Base-by-base conservation (phyloP, 2,888 invertebrate species). In the Watsonalla cultraria region DNA sequence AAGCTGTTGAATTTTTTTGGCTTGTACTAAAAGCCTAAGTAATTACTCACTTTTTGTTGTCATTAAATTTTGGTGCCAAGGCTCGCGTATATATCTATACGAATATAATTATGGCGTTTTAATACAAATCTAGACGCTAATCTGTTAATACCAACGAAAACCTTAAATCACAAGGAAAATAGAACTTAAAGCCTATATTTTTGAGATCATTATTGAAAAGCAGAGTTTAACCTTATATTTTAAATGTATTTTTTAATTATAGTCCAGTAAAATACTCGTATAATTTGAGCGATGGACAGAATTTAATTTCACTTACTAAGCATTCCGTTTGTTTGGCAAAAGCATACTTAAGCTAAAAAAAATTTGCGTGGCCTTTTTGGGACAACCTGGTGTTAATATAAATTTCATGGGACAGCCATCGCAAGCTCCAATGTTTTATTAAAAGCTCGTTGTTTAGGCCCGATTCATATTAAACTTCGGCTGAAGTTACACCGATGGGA, bases 311-410 rank as follows among this genome's bases (percentile, higher is more conserved):
- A 58, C 62, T 57, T 52, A 62, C 59, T 62, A 61, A 60, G 56
- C 56, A 68, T 62, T 68, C 57, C 59, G 56, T 59, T 66, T 60
- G 60, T 60, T 56, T 48, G 51, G 48, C 47, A 42, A 54, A 51
- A 52, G 51, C 60, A 59, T 57, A 48, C 34, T 35, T 35, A 13
- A 47, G 13, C 7, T 13, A 58, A 65, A 68, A 62, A 59, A 58
- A 63, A 61, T 54, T 64, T 59, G 64, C 70, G 71, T 68, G 70
- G 61, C 57, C 66, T 69, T 73, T 71, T 70, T 70, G 62, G 67
- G 75, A 76, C 74, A 74, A 74, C 70, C 68, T 67, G 66, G 64
- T 67, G 77, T 74, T 80, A 77, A 80, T 82, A 80, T 76, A 78
- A 81, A 76, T 80, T 80, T 82, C 78, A 81, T 75, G 73, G 78